These are phyloP conservation scores for Drosophila aff. DNA, from an alignment of 1,140 invertebrate genomes.

Conservation along the genomic window DNA sequence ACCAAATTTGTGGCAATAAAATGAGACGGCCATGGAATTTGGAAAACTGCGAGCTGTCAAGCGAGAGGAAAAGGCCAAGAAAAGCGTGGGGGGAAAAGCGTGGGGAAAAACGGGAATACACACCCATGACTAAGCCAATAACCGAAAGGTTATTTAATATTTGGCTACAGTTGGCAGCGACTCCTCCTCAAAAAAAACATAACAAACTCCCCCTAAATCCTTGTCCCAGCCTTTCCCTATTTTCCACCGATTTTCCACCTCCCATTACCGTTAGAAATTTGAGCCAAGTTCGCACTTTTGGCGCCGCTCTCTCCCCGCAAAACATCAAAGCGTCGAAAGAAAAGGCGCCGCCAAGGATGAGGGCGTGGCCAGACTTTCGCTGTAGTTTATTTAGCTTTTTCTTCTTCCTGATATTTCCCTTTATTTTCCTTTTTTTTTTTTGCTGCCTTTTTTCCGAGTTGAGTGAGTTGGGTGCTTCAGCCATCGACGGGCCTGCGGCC, in stretches of 20 bases:
- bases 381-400: conserved; percentile 27
- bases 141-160: conserved; percentile 83
- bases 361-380: conserved; percentile 37
- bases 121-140: conserved; percentile 74
- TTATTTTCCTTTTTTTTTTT: conserved; percentile 12
- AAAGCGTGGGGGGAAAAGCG: neutral
- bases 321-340: conserved; percentile 61
- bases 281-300: conserved; percentile 68
- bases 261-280: conserved; percentile 44
- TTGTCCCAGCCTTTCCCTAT: conserved; percentile 1
- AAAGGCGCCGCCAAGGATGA: conserved; percentile 33
- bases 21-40: conserved; percentile 50
- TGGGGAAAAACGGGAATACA: conserved; percentile 7
- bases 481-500: conserved; percentile 62
- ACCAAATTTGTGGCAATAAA: conserved; percentile 81
- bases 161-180: conserved; percentile 66
- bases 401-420: conserved; percentile 9
- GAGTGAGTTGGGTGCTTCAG: conserved; percentile 52
- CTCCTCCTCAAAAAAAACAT: neutral
- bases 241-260: conserved; percentile 36
- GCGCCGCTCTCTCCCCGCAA: conserved; percentile 4
- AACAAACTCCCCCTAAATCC: conserved; percentile 2
- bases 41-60: conserved; percentile 13
- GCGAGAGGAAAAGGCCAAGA: neutral
- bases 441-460: neutral